Conservation (phyloP, 2,113 vertebrate species). For the Mormyrus iriodes region DNA sequence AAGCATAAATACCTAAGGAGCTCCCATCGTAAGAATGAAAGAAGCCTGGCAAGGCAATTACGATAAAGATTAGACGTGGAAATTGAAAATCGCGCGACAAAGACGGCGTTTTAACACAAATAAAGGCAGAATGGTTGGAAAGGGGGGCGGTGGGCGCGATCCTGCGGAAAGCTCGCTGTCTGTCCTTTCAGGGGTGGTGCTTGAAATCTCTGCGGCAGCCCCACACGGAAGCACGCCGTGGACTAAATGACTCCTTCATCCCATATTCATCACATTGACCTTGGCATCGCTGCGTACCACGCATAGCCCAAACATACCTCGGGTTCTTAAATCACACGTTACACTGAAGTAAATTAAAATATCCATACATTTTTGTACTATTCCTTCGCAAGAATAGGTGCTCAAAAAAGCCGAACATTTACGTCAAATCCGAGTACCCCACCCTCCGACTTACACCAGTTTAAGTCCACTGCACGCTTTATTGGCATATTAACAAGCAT, state of each 20-base stretch:
- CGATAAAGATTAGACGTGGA: not conserved
- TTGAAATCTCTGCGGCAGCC: not conserved
- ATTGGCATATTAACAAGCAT: not conserved
- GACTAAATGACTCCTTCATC: not conserved
- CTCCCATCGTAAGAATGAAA: not conserved
- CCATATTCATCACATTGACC: slow-evolving; percentile 4
- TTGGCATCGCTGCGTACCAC: not conserved
- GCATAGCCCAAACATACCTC: not conserved
- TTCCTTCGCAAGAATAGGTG: not conserved
- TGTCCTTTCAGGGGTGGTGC: not conserved
- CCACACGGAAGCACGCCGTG: not conserved
- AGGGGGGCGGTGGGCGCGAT: not conserved
- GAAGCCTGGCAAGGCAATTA: not conserved
- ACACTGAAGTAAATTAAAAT: not conserved
- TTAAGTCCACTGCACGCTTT: not conserved
- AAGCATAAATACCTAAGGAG: not conserved
- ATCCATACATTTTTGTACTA: not conserved
- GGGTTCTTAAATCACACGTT: not conserved
- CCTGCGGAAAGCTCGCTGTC: not conserved
- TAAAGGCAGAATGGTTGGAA: not conserved
- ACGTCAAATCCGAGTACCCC: not conserved
- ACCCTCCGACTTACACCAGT: not conserved
- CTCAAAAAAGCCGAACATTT: not conserved
- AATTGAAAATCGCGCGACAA: not conserved
- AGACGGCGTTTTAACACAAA: not conserved